Percentiles rank a stretch among this genome's conserved stretches.
These are phyloP conservation scores for Girardinus metallicus DNA, from an alignment of 2,797 vertebrate genomes.

Conservation along the genomic window DNA sequence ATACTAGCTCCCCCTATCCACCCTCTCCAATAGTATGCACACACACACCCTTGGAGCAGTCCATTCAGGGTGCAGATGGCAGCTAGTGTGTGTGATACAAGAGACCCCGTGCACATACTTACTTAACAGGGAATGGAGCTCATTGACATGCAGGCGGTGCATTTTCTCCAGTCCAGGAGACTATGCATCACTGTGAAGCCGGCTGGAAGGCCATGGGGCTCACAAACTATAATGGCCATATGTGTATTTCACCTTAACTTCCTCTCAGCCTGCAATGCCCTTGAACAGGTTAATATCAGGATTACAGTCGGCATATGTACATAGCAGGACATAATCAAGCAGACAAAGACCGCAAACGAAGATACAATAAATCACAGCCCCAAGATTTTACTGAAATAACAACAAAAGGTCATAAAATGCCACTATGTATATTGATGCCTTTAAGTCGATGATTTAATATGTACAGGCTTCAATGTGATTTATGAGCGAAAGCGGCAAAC, in stretches of 20 bases:
- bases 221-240: constrained; percentile 56
- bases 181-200: constrained; percentile 43
- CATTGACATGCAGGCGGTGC: constrained; percentile 75
- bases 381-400: neutral
- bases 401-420: neutral
- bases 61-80: constrained; percentile 81
- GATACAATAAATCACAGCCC: neutral
- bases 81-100: constrained; percentile 75
- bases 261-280: constrained; percentile 43
- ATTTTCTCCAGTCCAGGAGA: constrained; percentile 60
- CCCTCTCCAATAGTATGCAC: constrained; percentile 17
- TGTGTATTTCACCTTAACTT: constrained; percentile 54
- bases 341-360: neutral
- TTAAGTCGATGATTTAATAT: neutral
- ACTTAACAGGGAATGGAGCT: constrained; percentile 66
- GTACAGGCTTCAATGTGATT: neutral
- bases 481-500: neutral
- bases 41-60: constrained; percentile 43
- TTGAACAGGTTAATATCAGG: constrained; percentile 50
- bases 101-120: constrained; percentile 61
- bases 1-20: constrained; percentile 15
- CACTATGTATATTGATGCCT: neutral
- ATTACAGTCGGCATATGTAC: constrained; percentile 24
- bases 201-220: constrained; percentile 47
- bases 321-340: neutral